These are phyloP conservation scores for Brachionus rubens DNA, from an alignment of 1,140 invertebrate genomes.

Conservation along the genomic window DNA sequence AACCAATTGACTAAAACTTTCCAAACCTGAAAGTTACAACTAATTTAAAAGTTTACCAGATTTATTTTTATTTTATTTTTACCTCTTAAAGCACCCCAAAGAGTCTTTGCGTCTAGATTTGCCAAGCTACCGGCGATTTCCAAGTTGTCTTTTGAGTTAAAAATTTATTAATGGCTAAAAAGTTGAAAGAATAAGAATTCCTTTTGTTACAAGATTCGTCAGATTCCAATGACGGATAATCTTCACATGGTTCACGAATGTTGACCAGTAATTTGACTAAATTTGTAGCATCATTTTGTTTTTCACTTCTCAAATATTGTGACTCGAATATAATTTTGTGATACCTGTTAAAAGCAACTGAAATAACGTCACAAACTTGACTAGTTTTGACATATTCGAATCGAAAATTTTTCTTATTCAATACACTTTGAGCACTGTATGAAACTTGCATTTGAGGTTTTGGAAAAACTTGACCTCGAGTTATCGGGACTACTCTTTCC, in stretches of 20 bases:
- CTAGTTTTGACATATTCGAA: conserved; percentile 37
- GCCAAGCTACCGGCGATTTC: neutral
- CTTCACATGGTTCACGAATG: conserved; percentile 47
- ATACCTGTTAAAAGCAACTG: conserved; percentile 39
- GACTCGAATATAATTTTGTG: conserved; percentile 27
- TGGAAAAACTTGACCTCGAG: neutral
- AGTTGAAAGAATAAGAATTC: neutral
- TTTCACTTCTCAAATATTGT: neutral
- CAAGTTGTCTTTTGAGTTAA: neutral
- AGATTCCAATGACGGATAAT: conserved; percentile 50
- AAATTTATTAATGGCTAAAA: neutral
- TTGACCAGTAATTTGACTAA: conserved; percentile 44
- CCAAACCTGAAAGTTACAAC: neutral
- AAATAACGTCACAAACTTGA: conserved; percentile 32
- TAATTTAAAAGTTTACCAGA: neutral
- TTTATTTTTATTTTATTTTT: neutral
- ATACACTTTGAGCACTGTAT: neutral
- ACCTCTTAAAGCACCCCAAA: conserved; percentile 45
- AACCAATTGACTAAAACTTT: conserved; percentile 43
- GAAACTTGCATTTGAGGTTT: neutral
- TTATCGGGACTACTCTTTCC: conserved; percentile 15
- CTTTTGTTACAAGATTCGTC: conserved; percentile 54
- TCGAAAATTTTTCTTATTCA: neutral
- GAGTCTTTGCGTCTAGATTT: conserved; percentile 20
- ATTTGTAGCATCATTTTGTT: neutral